These are phyloP conservation scores for Microplitis manilae DNA, from an alignment of 2,888 invertebrate species.

Conservation along the genomic window DNA sequence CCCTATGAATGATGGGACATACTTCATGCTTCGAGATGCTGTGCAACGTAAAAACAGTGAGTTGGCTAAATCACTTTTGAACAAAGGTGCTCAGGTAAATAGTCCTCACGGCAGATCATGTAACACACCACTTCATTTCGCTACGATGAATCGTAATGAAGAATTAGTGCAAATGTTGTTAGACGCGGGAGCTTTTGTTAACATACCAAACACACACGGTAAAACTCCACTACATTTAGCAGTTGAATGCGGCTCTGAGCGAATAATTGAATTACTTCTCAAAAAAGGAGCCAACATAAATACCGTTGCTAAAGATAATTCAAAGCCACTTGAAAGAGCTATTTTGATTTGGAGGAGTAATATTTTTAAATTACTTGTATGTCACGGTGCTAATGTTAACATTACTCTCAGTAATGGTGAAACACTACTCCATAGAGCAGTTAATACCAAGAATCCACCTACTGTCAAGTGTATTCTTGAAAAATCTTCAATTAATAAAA, in stretches of 20 bases:
- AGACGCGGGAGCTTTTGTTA: background rate
- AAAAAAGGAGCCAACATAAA: background rate
- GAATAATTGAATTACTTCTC: background rate
- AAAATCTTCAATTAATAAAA: background rate
- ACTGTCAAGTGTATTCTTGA: background rate
- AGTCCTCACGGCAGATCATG: background rate
- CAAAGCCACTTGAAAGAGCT: background rate
- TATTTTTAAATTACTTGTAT: background rate
- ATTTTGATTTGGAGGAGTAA: background rate
- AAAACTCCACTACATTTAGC: background rate
- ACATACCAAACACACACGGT: background rate
- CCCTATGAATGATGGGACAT: background rate
- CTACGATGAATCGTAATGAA: background rate
- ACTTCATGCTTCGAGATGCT: background rate
- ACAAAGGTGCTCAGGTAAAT: background rate
- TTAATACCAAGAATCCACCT: background rate
- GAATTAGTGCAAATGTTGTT: background rate
- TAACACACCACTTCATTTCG: background rate
- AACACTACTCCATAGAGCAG: background rate
- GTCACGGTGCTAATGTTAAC: background rate
- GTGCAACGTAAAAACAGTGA: background rate
- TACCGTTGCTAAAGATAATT: background rate
- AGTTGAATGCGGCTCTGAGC: background rate
- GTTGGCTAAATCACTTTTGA: background rate
- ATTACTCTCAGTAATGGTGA: background rate